Evolutionary conservation across 1,140 invertebrate genomes (phyloP).

Genomic region (Orussus abietinus): DNA sequence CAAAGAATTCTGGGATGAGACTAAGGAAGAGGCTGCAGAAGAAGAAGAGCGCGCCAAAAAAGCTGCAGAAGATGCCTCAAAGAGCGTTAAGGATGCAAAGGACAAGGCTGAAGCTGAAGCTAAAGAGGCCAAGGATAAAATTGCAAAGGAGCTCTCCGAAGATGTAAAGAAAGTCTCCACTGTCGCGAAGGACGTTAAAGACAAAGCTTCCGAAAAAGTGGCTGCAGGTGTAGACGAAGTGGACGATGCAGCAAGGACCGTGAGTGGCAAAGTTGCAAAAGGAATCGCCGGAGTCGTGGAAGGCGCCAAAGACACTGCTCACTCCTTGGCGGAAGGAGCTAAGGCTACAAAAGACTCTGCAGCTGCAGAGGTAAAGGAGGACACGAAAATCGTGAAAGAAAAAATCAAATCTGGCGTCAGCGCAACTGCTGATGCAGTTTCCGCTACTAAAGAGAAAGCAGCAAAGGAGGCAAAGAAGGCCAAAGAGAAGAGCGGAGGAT

Average conservation of each 20-base stretch:
- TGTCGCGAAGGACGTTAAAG: background rate
- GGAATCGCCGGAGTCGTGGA: background rate
- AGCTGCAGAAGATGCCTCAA: background rate
- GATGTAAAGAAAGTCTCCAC: background rate
- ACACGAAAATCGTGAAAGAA: conserved; percentile 5
- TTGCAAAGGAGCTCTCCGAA: too few species aligned
- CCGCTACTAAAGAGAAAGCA: conserved; percentile 20
- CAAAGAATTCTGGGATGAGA: conserved; percentile 28
- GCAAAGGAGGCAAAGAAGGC: conserved; percentile 24
- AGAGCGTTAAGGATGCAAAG: background rate
- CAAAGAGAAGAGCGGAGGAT: conserved; percentile 24
- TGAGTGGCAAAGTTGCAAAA: background rate
- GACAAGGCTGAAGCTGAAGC: too few species aligned
- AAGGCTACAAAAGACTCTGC: background rate
- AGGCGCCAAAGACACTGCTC: background rate
- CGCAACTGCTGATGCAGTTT: conserved; percentile 1
- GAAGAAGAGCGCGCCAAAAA: conserved; percentile 1
- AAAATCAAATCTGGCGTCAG: conserved; percentile 7
- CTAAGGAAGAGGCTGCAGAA: conserved; percentile 9
- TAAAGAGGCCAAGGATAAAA: too few species aligned
- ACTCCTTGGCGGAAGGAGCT: background rate
- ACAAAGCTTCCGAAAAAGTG: background rate
- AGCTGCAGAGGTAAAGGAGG: conserved; percentile 10
- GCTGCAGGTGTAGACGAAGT: conserved; percentile 8
- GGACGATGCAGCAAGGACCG: conserved; percentile 1